A percentile compares a stretch with the other conserved stretches of the same genome.
phyloP scores from a whole-genome alignment of 2,797 vertebrate species.

The Dendrocincla fuliginosa region DNA sequence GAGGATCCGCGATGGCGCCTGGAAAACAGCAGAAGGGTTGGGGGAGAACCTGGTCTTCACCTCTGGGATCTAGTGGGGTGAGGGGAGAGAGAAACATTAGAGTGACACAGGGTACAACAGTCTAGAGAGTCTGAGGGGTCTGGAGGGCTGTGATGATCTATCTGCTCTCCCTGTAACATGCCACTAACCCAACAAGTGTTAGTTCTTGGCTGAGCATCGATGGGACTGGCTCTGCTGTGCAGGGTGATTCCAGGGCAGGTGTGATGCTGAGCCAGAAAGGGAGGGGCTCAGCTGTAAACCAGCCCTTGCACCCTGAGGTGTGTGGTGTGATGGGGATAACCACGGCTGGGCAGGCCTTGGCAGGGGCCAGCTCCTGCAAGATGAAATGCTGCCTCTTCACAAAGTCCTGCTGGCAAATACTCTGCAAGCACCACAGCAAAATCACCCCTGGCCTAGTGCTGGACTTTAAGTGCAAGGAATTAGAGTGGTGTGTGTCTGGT shows the following conservation, averaged over 20 bases:
- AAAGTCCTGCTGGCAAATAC: not conserved
- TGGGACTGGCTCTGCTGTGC: not conserved
- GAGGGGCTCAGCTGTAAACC: not conserved
- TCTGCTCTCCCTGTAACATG: not conserved
- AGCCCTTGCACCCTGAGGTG: not conserved
- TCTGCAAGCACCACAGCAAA: not conserved
- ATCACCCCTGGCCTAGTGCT: not conserved
- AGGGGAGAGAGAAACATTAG: constrained; percentile 27
- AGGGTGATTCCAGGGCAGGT: not conserved
- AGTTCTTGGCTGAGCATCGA: fast-evolving
- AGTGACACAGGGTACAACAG: not conserved
- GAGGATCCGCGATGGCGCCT: constrained; percentile 86
- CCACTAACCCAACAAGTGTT: fast-evolving
- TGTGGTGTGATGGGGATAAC: not conserved
- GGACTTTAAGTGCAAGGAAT: not conserved
- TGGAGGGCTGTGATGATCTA: not conserved
- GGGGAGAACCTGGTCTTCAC: constrained; percentile 87
- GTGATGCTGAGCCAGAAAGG: fast-evolving
- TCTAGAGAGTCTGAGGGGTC: not conserved
- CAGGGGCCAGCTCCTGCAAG: not conserved
- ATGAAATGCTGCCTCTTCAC: not conserved
- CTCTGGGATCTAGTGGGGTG: constrained; percentile 82
- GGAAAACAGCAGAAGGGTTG: constrained; percentile 93
- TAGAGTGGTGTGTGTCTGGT: not conserved
- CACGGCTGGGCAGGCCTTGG: not conserved